Evolutionary conservation across 2,888 invertebrate genomes (phyloP).

Genomic region (Archips crataeganus): DNA sequence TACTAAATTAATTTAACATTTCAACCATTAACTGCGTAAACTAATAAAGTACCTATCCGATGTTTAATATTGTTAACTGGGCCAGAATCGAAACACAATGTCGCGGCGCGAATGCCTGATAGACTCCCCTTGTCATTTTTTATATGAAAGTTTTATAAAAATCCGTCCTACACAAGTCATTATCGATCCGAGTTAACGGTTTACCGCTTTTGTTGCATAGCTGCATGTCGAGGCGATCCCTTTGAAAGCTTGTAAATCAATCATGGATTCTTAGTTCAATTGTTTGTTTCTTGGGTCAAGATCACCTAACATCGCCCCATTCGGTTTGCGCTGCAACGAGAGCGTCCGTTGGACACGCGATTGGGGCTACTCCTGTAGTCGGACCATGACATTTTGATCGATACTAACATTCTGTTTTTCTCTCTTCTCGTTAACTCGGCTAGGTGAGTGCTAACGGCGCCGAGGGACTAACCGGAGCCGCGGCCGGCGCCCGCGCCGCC

Average conservation of each 20-base stretch:
- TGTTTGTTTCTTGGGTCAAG: conserved; percentile 41
- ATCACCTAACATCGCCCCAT: conserved; percentile 37
- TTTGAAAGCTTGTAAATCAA: conserved; percentile 39
- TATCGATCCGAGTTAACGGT: conserved; percentile 77
- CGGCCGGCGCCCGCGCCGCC: conserved; percentile 70
- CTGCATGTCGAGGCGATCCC: conserved; percentile 74
- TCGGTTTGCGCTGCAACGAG: conserved; percentile 56
- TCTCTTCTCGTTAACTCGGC: conserved; percentile 90
- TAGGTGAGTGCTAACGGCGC: conserved; percentile 93
- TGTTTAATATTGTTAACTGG: conserved; percentile 79
- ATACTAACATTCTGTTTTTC: conserved; percentile 90
- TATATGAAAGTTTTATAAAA: conserved; percentile 67
- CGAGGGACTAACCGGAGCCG: conserved; percentile 82
- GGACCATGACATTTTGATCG: conserved; percentile 84
- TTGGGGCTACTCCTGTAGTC: conserved; percentile 77
- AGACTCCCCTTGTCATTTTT: conserved; percentile 74
- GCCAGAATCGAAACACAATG: conserved; percentile 71
- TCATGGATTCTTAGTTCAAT: conserved; percentile 51
- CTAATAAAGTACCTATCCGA: conserved; percentile 79
- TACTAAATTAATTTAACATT: conserved; percentile 85
- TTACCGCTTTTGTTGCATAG: conserved; percentile 75
- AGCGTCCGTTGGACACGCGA: conserved; percentile 67
- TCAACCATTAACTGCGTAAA: conserved; percentile 85
- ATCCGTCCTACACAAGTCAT: conserved; percentile 72
- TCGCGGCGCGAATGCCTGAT: conserved; percentile 86